Evolutionary conservation across 2,797 vertebrate species (phyloP).

Genomic region (Oreortyx pictus): DNA sequence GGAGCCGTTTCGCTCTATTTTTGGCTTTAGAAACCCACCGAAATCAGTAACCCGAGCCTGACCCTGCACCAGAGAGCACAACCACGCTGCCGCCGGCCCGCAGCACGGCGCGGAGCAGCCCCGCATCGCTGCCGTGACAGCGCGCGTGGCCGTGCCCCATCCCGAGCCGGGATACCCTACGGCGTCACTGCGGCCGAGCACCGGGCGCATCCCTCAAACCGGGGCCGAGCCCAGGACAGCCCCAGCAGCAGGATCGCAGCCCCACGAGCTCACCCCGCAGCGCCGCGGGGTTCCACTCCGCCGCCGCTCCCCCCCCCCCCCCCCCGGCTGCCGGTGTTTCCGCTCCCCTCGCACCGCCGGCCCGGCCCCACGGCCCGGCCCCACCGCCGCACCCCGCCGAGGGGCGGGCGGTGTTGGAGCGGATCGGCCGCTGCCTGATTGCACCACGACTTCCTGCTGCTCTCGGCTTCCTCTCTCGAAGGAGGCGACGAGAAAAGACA

Average conservation of each 20-base stretch:
- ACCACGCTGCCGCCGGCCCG: not conserved
- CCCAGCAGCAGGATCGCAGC: not conserved
- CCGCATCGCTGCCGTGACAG: too few relatives aligned
- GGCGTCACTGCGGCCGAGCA: not conserved
- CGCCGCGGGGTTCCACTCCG: not conserved
- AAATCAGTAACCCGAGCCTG: not conserved
- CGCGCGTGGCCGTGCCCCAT: not conserved
- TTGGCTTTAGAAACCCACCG: slow-evolving; percentile 25
- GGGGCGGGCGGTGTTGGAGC: slow-evolving; percentile 53
- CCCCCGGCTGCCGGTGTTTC: not conserved
- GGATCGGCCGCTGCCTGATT: slow-evolving; percentile 70
- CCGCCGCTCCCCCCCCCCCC: not conserved
- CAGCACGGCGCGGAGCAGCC: too few relatives aligned
- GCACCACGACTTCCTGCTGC: slow-evolving; percentile 67
- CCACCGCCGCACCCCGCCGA: too few relatives aligned
- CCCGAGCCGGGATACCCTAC: not conserved
- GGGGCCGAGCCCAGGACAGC: not conserved
- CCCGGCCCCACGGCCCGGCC: not conserved
- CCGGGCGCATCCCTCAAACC: not conserved
- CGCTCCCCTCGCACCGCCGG: rapidly evolving
- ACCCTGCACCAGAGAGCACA: not conserved
- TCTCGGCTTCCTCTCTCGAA: slow-evolving; percentile 50
- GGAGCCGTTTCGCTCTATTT: slow-evolving; percentile 23
- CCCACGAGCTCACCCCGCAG: not conserved
- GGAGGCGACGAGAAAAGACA: slow-evolving; percentile 36